phyloP scores from a whole-genome alignment of 2,888 invertebrate species.

The Agonopterix subpropinquella region DNA sequence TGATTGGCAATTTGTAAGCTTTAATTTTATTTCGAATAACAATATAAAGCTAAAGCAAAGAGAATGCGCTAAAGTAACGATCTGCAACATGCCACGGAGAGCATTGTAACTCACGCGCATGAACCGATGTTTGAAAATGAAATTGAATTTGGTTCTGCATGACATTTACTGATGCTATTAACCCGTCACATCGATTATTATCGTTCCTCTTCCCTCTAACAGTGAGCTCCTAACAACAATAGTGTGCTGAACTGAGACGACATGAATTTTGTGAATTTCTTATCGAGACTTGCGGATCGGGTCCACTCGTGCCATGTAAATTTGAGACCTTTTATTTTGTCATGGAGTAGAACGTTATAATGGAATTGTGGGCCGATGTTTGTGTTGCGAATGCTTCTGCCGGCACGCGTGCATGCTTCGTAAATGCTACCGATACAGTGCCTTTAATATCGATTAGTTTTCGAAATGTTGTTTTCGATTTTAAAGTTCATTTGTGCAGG shows the following conservation, averaged over 20 bases:
- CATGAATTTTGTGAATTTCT: constrained; percentile 33
- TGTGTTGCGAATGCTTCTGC: constrained; percentile 41
- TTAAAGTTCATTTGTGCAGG: constrained; percentile 38
- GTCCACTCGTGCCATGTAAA: constrained; percentile 57
- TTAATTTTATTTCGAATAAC: not conserved
- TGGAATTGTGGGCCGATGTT: constrained; percentile 43
- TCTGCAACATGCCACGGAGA: constrained; percentile 35
- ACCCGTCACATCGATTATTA: constrained; percentile 39
- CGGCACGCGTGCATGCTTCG: constrained; percentile 38
- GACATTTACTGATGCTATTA: constrained; percentile 48
- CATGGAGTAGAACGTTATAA: constrained; percentile 45
- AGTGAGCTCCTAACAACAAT: constrained; percentile 15
- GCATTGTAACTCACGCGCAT: constrained; percentile 52
- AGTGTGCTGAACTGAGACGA: constrained; percentile 41
- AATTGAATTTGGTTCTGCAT: constrained; percentile 57
- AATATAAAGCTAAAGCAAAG: not conserved
- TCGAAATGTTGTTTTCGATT: constrained; percentile 31
- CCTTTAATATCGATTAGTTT: constrained; percentile 45
- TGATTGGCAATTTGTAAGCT: constrained; percentile 1
- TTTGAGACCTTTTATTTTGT: constrained; percentile 57
- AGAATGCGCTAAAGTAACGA: constrained; percentile 15
- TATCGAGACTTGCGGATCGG: constrained; percentile 28
- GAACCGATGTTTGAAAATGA: constrained; percentile 53
- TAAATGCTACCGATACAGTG: constrained; percentile 28
- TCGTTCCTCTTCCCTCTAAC: constrained; percentile 33